phyloP scores from a whole-genome alignment of 1,140 invertebrate species.

The Drosophila pseudoobscura region DNA sequence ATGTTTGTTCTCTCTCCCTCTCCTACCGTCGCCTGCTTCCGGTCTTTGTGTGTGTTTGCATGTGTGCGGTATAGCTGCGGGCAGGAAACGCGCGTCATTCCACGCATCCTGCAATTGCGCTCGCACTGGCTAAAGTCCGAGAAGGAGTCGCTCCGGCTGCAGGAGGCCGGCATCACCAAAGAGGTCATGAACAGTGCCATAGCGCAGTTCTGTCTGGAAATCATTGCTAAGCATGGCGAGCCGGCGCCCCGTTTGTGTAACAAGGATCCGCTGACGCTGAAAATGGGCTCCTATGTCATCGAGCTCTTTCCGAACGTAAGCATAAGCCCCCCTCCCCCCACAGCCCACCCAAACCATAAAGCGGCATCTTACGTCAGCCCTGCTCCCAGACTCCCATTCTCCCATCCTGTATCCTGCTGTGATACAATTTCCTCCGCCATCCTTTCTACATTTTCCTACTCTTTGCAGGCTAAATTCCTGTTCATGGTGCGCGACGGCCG shows the following conservation, averaged over 20 bases:
- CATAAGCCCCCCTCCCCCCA: background rate
- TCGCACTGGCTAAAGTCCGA: slow-evolving; percentile 96
- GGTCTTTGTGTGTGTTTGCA: background rate
- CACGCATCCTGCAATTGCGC: slow-evolving; percentile 95
- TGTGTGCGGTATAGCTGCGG: slow-evolving; percentile 90
- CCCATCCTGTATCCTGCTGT: too few relatives aligned
- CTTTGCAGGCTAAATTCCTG: slow-evolving; percentile 92
- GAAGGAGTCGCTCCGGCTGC: slow-evolving; percentile 93
- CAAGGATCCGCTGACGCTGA: slow-evolving; percentile 98
- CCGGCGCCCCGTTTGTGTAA: slow-evolving; percentile 97
- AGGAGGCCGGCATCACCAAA: slow-evolving; percentile 97
- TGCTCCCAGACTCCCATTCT: too few relatives aligned
- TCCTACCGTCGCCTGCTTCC: slow-evolving; percentile 18
- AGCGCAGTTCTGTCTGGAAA: slow-evolving; percentile 97
- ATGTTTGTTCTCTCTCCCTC: slow-evolving; percentile 4
- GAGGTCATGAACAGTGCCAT: slow-evolving; percentile 96
- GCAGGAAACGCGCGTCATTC: slow-evolving; percentile 98
- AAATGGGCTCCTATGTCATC: slow-evolving; percentile 94
- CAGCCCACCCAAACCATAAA: slow-evolving; percentile 2
- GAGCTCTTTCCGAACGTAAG: slow-evolving; percentile 90
- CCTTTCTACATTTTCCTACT: background rate
- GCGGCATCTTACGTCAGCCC: too few relatives aligned
- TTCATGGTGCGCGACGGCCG: slow-evolving; percentile 99
- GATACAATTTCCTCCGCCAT: too few relatives aligned
- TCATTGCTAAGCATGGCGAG: slow-evolving; percentile 97